Evolutionary conservation across 2,113 vertebrate species (phyloP).

Genomic region (Excalfactoria chinensis): DNA sequence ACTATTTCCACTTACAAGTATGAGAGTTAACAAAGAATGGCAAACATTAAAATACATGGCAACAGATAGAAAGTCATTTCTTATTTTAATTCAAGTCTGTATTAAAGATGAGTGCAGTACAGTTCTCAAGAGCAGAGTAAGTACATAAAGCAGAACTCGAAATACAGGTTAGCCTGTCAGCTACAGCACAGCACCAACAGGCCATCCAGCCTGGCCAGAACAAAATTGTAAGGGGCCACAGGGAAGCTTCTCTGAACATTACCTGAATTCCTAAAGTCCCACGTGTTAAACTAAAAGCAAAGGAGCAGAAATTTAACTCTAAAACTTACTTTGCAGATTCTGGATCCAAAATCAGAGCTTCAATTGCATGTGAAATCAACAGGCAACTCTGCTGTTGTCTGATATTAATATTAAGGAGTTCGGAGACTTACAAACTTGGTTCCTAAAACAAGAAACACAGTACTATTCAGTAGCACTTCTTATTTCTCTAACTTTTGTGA

Average conservation of each 20-base stretch:
- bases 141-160: background rate
- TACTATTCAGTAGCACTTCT: background rate
- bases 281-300: background rate
- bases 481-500: background rate
- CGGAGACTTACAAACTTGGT: constrained; percentile 8
- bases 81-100: background rate
- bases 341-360: constrained; percentile 94
- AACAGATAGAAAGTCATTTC: background rate
- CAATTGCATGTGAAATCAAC: constrained; percentile 92
- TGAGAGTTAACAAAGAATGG: background rate
- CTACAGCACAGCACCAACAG: background rate
- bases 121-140: background rate
- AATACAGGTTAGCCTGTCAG: background rate
- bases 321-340: constrained; percentile 89
- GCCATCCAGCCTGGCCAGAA: background rate
- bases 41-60: background rate
- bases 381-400: constrained; percentile 98
- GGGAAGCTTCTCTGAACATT: background rate
- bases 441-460: background rate
- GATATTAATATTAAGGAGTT: constrained; percentile 55
- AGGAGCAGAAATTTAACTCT: background rate
- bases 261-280: constrained; percentile 1
- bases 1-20: background rate
- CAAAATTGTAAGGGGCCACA: background rate
- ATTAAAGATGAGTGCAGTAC: background rate